Evolutionary conservation across 2,888 invertebrate genomes (phyloP), one percentile per base, ranked within the genome.

Genomic region (Cantharis rustica): DNA sequence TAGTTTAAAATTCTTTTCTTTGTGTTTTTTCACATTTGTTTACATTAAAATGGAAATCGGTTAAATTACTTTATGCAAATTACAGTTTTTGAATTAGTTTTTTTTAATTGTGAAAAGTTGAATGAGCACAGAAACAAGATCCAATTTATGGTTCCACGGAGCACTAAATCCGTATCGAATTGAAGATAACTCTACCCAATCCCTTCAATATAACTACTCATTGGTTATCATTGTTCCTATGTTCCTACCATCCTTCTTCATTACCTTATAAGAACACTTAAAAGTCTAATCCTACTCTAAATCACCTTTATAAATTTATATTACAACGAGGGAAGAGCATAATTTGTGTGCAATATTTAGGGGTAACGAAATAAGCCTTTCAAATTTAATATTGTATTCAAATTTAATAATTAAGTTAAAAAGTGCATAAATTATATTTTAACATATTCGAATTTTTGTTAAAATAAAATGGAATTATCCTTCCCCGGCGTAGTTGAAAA

Each of bases 71-170:
- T 47, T 47, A 47, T 47, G 47, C n/a, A 47, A 47, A 47, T 47
- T 47, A 47, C n/a, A 47, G 47, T 47, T 47, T 47, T 47, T 3
- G 47, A 47, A 47, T 47, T 47, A 47, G 47, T 47, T 47, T 47
- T 47, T 27, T 47, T 27, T n/a, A 47, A 47, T 47, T n/a, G n/a
- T n/a, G n/a, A 47, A 47, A 47, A 47, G 47, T 47, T 47, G 47
- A 47, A n/a, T 10, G 47, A 81, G 81, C 81, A 81, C 81, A 79
- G 80, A 80, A 82, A 78, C 82, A 78, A 87, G 86, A 89, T 89
- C 89, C 89, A 90, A 90, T 90, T 90, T 90, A 89, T 88, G 86
- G 89, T 89, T 89, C 89, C 89, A 88, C 88, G 86, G 89, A 87
- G 87, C 87, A 89, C 88, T 89, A 90, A 90, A 90, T 89, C 90